Evolutionary conservation across 1,140 invertebrate genomes (phyloP).

Genomic region (Lepidotrigona ventralis): DNA sequence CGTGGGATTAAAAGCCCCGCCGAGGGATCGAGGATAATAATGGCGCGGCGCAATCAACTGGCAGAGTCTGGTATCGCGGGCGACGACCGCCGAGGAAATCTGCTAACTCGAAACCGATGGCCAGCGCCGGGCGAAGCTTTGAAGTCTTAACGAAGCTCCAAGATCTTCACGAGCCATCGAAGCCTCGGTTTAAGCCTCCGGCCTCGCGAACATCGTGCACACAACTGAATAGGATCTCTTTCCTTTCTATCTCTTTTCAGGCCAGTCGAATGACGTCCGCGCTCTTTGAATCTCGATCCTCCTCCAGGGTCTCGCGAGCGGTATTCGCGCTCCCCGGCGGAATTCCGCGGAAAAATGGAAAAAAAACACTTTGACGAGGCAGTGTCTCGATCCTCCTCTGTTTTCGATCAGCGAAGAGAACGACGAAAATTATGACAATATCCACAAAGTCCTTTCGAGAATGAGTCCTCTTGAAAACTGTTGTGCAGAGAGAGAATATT

Average conservation of each 20-base stretch:
- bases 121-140: slow-evolving; percentile 43
- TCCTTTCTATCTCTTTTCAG: slow-evolving; percentile 1
- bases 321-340: background rate
- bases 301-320: background rate
- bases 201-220: slow-evolving; percentile 1
- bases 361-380: background rate
- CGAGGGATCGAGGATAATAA: slow-evolving; percentile 13
- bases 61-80: slow-evolving; percentile 20
- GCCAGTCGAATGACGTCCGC: background rate
- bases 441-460: background rate
- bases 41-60: slow-evolving; percentile 30
- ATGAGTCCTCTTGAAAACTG: background rate
- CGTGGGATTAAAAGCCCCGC: slow-evolving; percentile 19
- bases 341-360: background rate
- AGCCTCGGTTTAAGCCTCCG: slow-evolving; percentile 37
- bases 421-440: background rate
- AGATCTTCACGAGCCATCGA: slow-evolving; percentile 56
- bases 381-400: background rate
- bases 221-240: background rate
- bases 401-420: background rate
- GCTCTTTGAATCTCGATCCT: slow-evolving; percentile 2
- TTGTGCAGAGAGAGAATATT: background rate
- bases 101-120: slow-evolving; percentile 46
- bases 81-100: slow-evolving; percentile 7
- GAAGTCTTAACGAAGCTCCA: slow-evolving; percentile 62